Conservation (phyloP, 1,140 invertebrate genomes). For the Caenorhabditis inopinata region DNA sequence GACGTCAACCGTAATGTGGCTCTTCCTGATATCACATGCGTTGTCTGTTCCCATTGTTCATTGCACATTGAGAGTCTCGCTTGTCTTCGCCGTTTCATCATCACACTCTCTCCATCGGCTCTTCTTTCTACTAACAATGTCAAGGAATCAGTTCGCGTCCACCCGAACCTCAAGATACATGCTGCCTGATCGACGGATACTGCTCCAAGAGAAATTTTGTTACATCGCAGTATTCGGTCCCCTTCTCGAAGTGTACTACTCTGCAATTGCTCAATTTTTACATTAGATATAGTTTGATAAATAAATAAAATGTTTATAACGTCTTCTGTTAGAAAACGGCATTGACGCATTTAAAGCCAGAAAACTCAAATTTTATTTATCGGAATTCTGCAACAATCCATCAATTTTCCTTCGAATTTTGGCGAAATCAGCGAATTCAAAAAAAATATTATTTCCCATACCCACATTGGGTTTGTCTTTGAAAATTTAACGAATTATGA, state of each 20-base stretch:
- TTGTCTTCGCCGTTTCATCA: background rate
- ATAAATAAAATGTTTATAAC: too few species aligned
- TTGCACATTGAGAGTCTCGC: slow-evolving; percentile 20
- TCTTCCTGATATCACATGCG: background rate
- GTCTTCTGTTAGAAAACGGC: too few species aligned
- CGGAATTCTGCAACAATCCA: too few species aligned
- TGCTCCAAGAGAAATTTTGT: background rate
- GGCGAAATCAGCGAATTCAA: too few species aligned
- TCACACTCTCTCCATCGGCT: background rate
- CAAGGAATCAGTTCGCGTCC: background rate
- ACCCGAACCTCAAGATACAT: background rate
- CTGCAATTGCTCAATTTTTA: background rate
- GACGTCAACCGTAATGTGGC: background rate
- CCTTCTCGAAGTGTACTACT: background rate
- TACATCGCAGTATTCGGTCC: background rate
- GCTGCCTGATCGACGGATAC: background rate
- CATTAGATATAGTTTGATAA: too few species aligned
- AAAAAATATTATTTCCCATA: too few species aligned
- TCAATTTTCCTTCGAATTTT: too few species aligned
- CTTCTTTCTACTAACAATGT: background rate
- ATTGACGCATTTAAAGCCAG: too few species aligned
- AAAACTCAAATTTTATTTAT: too few species aligned
- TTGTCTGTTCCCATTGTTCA: background rate
- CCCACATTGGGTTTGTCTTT: too few species aligned
- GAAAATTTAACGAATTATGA: too few species aligned